A percentile compares a stretch with the other conserved stretches of the same genome.
Conservation (phyloP, 2,888 invertebrate species). For the Drosophila maculinotata region DNA sequence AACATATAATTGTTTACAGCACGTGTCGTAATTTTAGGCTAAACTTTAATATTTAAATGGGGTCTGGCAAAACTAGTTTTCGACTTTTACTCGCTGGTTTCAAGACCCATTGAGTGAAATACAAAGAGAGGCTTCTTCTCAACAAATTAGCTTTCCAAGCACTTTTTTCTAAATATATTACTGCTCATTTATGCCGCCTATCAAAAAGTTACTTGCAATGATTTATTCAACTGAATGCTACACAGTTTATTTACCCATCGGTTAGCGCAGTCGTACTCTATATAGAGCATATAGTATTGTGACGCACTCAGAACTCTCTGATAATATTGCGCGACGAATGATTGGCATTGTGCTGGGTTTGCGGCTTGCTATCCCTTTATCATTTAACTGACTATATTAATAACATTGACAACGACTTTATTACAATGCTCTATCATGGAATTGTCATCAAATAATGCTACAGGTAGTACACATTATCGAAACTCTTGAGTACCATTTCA, state of each 20-base stretch:
- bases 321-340: conserved; percentile 7
- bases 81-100: conserved; percentile 20
- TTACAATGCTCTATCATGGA: conserved; percentile 27
- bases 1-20: neutral
- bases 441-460: conserved; percentile 24
- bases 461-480: neutral
- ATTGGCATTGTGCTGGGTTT: conserved; percentile 7
- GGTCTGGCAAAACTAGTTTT: conserved; percentile 40
- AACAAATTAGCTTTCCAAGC: neutral
- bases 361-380: neutral
- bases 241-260: conserved; percentile 15
- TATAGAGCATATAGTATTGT: conserved; percentile 10
- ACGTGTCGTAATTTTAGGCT: neutral
- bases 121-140: neutral
- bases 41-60: conserved; percentile 11
- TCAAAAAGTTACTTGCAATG: conserved; percentile 10
- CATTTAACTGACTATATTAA: conserved; percentile 6
- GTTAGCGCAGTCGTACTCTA: neutral
- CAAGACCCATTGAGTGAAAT: conserved; percentile 4
- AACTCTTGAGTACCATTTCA: neutral
- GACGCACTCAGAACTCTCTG: conserved; percentile 15
- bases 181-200: neutral
- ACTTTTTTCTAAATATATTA: neutral
- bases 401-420: conserved; percentile 11
- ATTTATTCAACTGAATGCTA: conserved; percentile 26